Percentiles rank a stretch among this genome's conserved stretches.
Conservation (phyloP, 2,797 vertebrate species). For the Enoplosus armatus region DNA sequence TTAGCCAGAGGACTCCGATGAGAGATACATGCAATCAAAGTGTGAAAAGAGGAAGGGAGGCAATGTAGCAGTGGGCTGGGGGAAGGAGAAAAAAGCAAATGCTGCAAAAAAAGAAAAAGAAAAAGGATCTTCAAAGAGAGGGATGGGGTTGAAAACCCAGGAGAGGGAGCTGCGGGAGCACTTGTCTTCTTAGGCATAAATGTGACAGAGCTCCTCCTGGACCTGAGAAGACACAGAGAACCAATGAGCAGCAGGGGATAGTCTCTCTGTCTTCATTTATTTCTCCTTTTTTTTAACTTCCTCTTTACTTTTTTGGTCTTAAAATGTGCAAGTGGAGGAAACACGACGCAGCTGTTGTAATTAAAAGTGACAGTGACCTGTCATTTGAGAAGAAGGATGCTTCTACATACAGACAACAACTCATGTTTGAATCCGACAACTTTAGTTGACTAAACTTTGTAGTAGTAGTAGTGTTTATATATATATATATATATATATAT, state of each 20-base stretch:
- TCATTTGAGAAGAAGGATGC: constrained; percentile 37
- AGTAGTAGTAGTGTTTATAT: too few species aligned
- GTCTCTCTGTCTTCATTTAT: constrained; percentile 52
- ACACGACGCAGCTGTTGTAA: constrained; percentile 60
- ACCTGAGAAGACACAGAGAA: constrained; percentile 69
- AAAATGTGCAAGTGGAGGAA: constrained; percentile 40
- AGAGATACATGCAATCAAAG: constrained; percentile 84
- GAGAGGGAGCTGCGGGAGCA: constrained; percentile 78
- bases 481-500: too few species aligned
- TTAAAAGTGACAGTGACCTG: constrained; percentile 64
- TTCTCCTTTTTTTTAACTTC: constrained; percentile 27
- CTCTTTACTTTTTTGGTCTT: constrained; percentile 44
- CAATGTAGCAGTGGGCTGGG: constrained; percentile 63
- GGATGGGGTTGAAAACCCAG: constrained; percentile 79
- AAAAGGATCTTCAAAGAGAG: constrained; percentile 79
- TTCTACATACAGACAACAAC: not conserved
- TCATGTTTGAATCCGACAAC: constrained; percentile 8
- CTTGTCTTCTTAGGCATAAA: constrained; percentile 81
- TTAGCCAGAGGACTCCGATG: constrained; percentile 81
- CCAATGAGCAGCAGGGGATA: constrained; percentile 69
- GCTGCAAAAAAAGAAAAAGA: constrained; percentile 75
- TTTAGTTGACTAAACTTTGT: not conserved
- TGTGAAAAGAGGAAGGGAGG: constrained; percentile 75
- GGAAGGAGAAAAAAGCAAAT: constrained; percentile 79
- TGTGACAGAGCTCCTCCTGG: constrained; percentile 80